Base-by-base conservation (phyloP, 2,113 vertebrate genomes). In the Pachypanchax playfairii region DNA sequence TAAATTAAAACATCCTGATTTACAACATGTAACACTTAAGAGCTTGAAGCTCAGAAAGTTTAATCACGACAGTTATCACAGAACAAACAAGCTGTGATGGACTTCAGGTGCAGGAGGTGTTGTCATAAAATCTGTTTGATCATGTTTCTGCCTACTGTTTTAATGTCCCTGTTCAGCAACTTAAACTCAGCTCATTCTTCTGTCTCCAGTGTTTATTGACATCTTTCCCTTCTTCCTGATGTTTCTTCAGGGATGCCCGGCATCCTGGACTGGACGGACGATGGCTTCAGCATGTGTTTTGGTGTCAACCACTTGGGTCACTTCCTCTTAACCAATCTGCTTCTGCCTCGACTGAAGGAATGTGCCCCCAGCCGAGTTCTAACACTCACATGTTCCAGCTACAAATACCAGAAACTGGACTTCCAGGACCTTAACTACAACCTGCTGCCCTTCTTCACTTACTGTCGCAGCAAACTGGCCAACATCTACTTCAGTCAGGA, bases 401-500 rank as follows among this genome's bases (percentile, higher is more conserved):
- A 94, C 85, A 93, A 91, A 70, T 93, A 91, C 81, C 92, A 91
- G 73, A 92, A 87, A 55, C 83, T 93, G 71, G 73, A 94, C 86
- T 92, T 94, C 51, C 84, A 91, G 65, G 91, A 93, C 70, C 87
- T 94, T 33, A 93, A 93, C 85, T 93, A 93, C 85, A 93, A 93
- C 72, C 87, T 91, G 24, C 79, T 92, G 48, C 92, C 91, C 18
- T 90, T 93, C 61, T 92, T 93, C 84, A 91, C 92, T 44, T 93
- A 92, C 83, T 91, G 91, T 79, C 91, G 92, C 65, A 94, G 92
- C 77, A 94, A 94, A 69, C 84, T 94, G 83, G 92, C 92, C 22
- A 93, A 93, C 77, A 86, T 93, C 60, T 93, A 93, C 86, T 94
- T 94, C 82, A 93, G 89, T 42, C 89, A 91, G 71, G 92, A 94